Evolutionary conservation across 2,113 vertebrate species (phyloP).

Genomic region (Danionella cerebrum): DNA sequence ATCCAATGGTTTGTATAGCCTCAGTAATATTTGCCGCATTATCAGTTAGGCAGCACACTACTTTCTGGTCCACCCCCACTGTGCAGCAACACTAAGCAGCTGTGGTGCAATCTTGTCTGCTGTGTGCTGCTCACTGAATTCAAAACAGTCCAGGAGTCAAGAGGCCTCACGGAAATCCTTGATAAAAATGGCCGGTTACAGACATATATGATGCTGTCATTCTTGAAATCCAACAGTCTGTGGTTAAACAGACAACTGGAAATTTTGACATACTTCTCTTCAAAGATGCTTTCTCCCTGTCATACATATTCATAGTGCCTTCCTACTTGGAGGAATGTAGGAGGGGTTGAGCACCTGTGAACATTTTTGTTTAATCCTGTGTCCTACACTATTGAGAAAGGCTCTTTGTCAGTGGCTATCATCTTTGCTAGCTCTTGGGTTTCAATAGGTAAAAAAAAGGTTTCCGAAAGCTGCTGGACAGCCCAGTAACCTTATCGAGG

Average conservation of each 20-base stretch:
- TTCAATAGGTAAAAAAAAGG: too few relatives aligned
- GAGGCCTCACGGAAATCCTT: constrained; percentile 2
- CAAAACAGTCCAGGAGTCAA: constrained; percentile 21
- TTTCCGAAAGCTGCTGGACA: too few relatives aligned
- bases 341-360: constrained; percentile 3
- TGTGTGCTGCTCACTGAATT: constrained; percentile 14
- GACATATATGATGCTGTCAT: constrained; percentile 13
- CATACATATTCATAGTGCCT: not conserved
- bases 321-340: constrained; percentile 8
- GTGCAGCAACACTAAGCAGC: not conserved
- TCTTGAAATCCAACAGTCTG: constrained; percentile 25
- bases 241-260: constrained; percentile 25
- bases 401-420: not conserved
- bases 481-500: too few relatives aligned
- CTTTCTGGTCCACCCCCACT: not conserved
- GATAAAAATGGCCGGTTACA: constrained; percentile 18
- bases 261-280: constrained; percentile 14
- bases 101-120: not conserved
- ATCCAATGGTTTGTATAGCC: not conserved
- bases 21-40: not conserved
- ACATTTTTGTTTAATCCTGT: constrained; percentile 16
- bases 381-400: constrained; percentile 22
- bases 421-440: not conserved
- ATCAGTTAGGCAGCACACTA: not conserved
- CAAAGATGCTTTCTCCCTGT: constrained; percentile 11